Conservation (phyloP, 2,113 vertebrate species). For the Anseranas semipalmata region DNA sequence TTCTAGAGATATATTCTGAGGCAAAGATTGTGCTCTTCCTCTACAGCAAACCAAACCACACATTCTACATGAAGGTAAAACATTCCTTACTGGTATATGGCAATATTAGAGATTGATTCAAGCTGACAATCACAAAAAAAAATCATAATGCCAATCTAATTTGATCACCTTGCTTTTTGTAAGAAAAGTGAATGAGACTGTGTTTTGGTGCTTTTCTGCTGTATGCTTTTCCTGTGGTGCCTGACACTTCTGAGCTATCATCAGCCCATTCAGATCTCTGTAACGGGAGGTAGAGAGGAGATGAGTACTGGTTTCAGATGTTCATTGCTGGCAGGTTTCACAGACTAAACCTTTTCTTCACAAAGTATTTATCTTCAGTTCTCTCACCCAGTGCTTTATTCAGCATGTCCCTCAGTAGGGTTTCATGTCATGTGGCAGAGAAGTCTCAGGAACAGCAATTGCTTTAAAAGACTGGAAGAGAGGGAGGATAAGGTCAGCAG, state of each 20-base stretch:
- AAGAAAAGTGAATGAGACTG: not conserved
- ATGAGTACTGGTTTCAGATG: not conserved
- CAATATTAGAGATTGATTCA: not conserved
- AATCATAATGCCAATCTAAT: not conserved
- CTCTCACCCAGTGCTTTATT: not conserved
- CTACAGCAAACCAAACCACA: not conserved
- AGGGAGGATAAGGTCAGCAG: not conserved
- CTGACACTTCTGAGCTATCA: not conserved
- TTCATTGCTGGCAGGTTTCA: constrained; percentile 5
- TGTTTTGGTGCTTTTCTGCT: not conserved
- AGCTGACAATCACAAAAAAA: not conserved
- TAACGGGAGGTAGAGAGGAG: not conserved
- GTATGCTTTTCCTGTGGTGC: not conserved
- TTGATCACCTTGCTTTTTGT: not conserved
- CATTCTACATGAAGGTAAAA: not conserved
- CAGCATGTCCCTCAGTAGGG: not conserved
- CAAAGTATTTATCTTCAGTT: not conserved
- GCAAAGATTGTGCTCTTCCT: not conserved
- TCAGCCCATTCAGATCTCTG: not conserved
- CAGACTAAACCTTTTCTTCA: not conserved
- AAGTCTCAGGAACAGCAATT: not conserved
- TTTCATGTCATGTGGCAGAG: not conserved
- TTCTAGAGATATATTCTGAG: not conserved
- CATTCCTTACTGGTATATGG: not conserved
- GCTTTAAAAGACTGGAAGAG: not conserved